These are phyloP conservation scores for Diorhabda sublineata DNA, from an alignment of 1,140 invertebrate species.

Conservation along the genomic window DNA sequence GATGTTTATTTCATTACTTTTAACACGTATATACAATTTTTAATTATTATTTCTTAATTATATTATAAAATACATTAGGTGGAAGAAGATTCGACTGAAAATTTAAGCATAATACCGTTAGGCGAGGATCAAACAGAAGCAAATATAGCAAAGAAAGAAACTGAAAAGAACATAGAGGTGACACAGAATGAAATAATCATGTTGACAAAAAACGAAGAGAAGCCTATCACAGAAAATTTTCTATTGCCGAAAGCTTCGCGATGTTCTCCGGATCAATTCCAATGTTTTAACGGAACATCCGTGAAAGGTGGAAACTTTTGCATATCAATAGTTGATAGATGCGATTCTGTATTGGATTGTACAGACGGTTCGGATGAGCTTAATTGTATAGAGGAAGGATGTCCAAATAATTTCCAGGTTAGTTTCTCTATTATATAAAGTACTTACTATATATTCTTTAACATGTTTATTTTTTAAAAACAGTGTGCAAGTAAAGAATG, in stretches of 20 bases:
- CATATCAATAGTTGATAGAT: slow-evolving; percentile 53
- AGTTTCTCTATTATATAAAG: background rate
- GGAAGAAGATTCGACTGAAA: slow-evolving; percentile 15
- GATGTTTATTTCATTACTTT: background rate
- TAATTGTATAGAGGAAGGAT: slow-evolving; percentile 55
- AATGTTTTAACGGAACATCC: slow-evolving; percentile 59
- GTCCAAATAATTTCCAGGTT: slow-evolving; percentile 58
- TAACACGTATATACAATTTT: background rate
- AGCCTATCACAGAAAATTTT: slow-evolving; percentile 41
- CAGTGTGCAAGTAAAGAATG: slow-evolving; percentile 46
- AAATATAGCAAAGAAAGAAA: background rate
- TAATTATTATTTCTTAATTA: background rate
- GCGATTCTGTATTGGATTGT: slow-evolving; percentile 61
- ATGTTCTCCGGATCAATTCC: slow-evolving; percentile 57
- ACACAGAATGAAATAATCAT: slow-evolving; percentile 13
- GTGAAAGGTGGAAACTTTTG: slow-evolving; percentile 56
- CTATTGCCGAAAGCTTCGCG: slow-evolving; percentile 48
- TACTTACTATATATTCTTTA: slow-evolving; percentile 13
- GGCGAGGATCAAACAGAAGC: background rate
- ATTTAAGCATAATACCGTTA: slow-evolving; percentile 22
- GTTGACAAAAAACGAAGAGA: slow-evolving; percentile 27
- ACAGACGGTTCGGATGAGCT: slow-evolving; percentile 62
- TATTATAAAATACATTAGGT: background rate
- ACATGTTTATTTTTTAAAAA: background rate
- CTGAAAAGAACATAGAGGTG: background rate